Base-by-base conservation (phyloP, 2,888 invertebrate species). In the Amblyteles armatorius region DNA sequence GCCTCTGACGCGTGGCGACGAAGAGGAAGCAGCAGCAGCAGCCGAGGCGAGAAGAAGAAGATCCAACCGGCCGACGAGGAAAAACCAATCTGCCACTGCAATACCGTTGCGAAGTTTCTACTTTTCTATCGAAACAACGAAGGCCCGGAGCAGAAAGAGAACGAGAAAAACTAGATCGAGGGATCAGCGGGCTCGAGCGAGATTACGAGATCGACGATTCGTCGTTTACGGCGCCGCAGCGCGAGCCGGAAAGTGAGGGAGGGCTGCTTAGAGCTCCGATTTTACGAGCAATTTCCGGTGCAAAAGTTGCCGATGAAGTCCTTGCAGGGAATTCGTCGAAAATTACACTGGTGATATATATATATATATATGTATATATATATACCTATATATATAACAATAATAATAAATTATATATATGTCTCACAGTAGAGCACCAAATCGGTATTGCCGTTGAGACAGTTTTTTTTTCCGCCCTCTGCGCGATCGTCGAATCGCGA, bases 401-500 rank as follows among this genome's bases (percentile, higher is more conserved):
- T 16, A 72, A 74, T 29, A 40, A 74, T 55, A 57, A 76, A 50
- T 52, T 63, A n/a, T 74, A 60, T 73, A 55, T 55, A 22, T 55
- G 22, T 55, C 22, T 55, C 22, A 55, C 22, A 22, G 55, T 22
- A 55, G 19, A 55, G 55, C 22, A 22, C 55, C n/a, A 19, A 19
- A 55, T 3, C 22, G 55, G 19, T 55, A 65, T 5, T 55, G 29
- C 76, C 52, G 22, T 7, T 26, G 9, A 44, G 44, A 80, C n/a
- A 36, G 36, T 72, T 79, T 68, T 26, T 60, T 48, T 40, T 71
- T 40, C 22, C 57, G 29, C 50, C 65, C 40, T 88, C 86, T 72
- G 87, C 86, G 81, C 85, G 82, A 88, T 87, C 82, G 60, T 63
- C 73, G 79, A 52, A 82, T 65, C 44, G 67, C 79, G 65, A 68